Percentiles rank a stretch among this genome's conserved stretches.
These are phyloP conservation scores for human (Homo sapiens) DNA, from an alignment of 2,113 vertebrate species.

Conservation along the genomic window GRCh38 chr3:81279501-81280000, in stretches of 20 bases:
- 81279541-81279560: not conserved
- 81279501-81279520: slow-evolving; percentile 3
- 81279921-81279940: not conserved
- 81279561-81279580: not conserved
- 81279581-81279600: not conserved
- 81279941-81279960: not conserved
- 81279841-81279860: slow-evolving; percentile 52
- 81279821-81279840: slow-evolving; percentile 49
- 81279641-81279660: slow-evolving; percentile 53
- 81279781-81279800: slow-evolving; percentile 74
- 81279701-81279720: slow-evolving; percentile 8
- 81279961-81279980: not conserved
- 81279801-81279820: slow-evolving; percentile 62
- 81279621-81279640: not conserved
- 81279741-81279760: slow-evolving; percentile 56
- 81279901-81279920: slow-evolving; percentile 39
- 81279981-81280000: not conserved
- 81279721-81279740: slow-evolving; percentile 18
- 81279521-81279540: not conserved
- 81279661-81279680: slow-evolving; percentile 53
- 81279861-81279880: slow-evolving; percentile 47
- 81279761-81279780: slow-evolving; percentile 75
- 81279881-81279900: not conserved
- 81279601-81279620: not conserved
- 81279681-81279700: slow-evolving; percentile 56